These are phyloP conservation scores for Aphidius colemani DNA, from an alignment of 2,888 invertebrate species.

Conservation along the genomic window DNA sequence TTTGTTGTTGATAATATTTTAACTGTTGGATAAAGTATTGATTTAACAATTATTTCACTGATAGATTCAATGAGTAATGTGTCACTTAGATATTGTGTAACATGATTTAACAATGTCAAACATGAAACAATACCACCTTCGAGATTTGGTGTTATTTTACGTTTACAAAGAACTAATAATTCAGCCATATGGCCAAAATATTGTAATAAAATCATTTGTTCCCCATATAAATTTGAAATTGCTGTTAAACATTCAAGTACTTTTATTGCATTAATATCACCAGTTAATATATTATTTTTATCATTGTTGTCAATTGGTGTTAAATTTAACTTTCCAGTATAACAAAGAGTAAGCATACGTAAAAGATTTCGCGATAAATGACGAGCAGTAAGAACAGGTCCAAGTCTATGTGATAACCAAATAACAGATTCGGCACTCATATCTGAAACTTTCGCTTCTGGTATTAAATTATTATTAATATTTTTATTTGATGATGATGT, in stretches of 20 bases:
- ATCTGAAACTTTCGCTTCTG: slow-evolving; percentile 72
- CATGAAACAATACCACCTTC: slow-evolving; percentile 90
- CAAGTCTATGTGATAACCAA: slow-evolving; percentile 91
- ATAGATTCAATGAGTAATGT: slow-evolving; percentile 85
- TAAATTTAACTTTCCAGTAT: slow-evolving; percentile 81
- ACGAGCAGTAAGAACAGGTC: slow-evolving; percentile 91
- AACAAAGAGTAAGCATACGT: slow-evolving; percentile 92
- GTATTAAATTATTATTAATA: slow-evolving; percentile 25
- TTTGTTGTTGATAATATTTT: slow-evolving; percentile 79
- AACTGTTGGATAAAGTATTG: slow-evolving; percentile 82
- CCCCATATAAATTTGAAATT: slow-evolving; percentile 88
- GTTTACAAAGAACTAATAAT: slow-evolving; percentile 78
- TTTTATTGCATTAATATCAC: slow-evolving; percentile 82
- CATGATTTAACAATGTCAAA: slow-evolving; percentile 76
- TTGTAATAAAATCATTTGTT: slow-evolving; percentile 84
- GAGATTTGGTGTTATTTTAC: slow-evolving; percentile 78
- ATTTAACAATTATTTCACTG: slow-evolving; percentile 84
- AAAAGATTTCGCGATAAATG: slow-evolving; percentile 89
- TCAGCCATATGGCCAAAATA: slow-evolving; percentile 90
- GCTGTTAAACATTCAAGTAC: slow-evolving; percentile 90
- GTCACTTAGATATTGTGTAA: slow-evolving; percentile 82
- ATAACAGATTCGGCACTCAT: slow-evolving; percentile 86
- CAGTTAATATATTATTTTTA: slow-evolving; percentile 68
- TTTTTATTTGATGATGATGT: slow-evolving; percentile 12
- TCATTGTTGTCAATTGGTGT: slow-evolving; percentile 52